These are phyloP conservation scores for Oncorhynchus clarkii DNA, from an alignment of 2,113 vertebrate genomes.

Conservation along the genomic window DNA sequence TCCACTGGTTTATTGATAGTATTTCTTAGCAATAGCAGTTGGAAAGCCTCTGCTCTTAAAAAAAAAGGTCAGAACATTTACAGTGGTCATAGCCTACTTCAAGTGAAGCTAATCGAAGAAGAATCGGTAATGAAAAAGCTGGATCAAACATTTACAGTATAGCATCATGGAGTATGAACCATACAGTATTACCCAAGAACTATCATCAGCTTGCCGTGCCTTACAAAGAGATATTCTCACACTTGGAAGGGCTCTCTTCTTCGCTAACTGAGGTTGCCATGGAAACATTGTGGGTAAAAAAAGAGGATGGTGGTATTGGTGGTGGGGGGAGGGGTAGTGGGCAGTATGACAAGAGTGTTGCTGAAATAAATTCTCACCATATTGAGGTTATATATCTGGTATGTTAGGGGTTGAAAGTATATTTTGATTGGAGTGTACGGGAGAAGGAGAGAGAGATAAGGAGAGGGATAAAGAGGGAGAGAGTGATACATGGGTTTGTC, in stretches of 20 bases:
- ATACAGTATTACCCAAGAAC: background rate
- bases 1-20: too few relatives aligned
- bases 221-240: background rate
- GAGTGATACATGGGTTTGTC: conserved; percentile 8
- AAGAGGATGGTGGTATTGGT: conserved; percentile 25
- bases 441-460: background rate
- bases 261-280: conserved; percentile 72
- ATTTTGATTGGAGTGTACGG: conserved; percentile 12
- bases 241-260: conserved; percentile 39
- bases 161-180: background rate
- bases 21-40: too few relatives aligned
- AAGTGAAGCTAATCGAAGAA: background rate
- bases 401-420: conserved; percentile 30
- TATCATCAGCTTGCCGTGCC: background rate
- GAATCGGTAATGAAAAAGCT: background rate
- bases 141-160: background rate
- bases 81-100: too few relatives aligned
- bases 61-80: too few relatives aligned
- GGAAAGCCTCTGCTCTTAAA: background rate
- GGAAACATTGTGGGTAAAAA: conserved; percentile 67
- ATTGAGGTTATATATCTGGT: conserved; percentile 39
- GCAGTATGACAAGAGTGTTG: conserved; percentile 53
- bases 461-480: too few relatives aligned
- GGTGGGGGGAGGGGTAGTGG: conserved; percentile 47
- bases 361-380: conserved; percentile 53